phyloP scores from a whole-genome alignment of 2,113 vertebrate genomes.

The Sturnus vulgaris region DNA sequence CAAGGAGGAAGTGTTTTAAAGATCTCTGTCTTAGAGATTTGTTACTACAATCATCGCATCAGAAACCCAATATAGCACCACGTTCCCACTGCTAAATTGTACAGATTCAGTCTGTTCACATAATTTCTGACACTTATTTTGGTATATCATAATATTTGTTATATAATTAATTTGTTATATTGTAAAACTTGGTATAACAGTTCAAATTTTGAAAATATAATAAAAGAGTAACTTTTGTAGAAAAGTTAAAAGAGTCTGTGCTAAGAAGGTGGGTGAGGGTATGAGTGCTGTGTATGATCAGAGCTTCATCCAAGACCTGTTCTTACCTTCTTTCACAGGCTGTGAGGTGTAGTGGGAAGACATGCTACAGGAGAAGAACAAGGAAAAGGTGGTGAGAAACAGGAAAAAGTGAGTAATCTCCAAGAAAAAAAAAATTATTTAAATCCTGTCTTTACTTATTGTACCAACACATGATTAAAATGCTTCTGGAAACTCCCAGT shows the following conservation, averaged over 20 bases:
- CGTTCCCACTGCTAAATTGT: not conserved
- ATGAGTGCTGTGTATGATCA: not conserved
- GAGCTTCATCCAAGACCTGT: not conserved
- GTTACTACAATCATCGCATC: not conserved
- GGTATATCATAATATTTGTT: fast-evolving
- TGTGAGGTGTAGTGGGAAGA: slow-evolving; percentile 40
- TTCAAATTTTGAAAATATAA: not conserved
- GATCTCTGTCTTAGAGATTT: not conserved
- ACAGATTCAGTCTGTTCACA: not conserved
- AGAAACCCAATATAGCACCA: not conserved
- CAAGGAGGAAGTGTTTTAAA: not conserved
- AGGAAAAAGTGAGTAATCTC: not conserved
- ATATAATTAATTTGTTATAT: not conserved
- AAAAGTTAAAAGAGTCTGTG: not conserved
- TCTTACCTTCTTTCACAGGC: slow-evolving; percentile 63
- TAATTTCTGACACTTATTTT: not conserved
- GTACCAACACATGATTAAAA: not conserved
- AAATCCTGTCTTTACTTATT: not conserved
- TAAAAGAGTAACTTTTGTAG: not conserved
- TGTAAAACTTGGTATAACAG: not conserved
- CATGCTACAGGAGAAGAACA: slow-evolving; percentile 49
- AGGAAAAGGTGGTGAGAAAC: not conserved
- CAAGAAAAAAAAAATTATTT: not conserved
- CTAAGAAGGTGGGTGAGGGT: not conserved
- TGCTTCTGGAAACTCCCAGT: not conserved